Base-by-base conservation (phyloP, 2,888 invertebrate species). In the Spicauda simplicius region DNA sequence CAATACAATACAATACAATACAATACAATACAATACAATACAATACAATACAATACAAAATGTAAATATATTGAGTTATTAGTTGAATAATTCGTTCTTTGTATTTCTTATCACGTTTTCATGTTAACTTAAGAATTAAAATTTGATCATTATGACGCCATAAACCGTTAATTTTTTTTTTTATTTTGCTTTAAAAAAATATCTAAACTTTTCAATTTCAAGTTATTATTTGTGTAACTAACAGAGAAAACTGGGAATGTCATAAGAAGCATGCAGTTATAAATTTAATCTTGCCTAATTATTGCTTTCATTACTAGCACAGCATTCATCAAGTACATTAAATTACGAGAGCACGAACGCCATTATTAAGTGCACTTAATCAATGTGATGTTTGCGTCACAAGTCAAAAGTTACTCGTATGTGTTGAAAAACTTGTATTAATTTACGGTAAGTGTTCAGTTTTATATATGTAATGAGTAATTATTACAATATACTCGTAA, bases 241-340 rank as follows among this genome's bases (percentile, higher is more conserved):
- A 45, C 45, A 14, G 6, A 1, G 41, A 45, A n/a, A 12, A n/a
- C 45, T n/a, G 45, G 45, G 4, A 37, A 37, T 37, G 45, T n/a
- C 45, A 45, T n/a, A n/a, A 45, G 45, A 45, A 45, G 45, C 45
- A 4, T 52, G 19, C 52, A 19, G 52, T 52, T n/a, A 45, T 45
- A 45, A 45, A 45, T 45, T 45, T 45, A 45, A n/a, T 45, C 45
- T n/a, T n/a, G 45, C n/a, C 45, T 45, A 14, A 45, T 45, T 45
- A 45, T 45, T 45, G 45, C n/a, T 45, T 37, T 45, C 45, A 45
- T 45, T 45, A 45, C n/a, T 45, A 45, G 45, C n/a, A 45, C 45
- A 45, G n/a, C 45, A n/a, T 45, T 45, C n/a, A 45, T n/a, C n/a
- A 45, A n/a, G 45, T n/a, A 45, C 45, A n/a, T 45, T 45, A 45